Base-by-base conservation (phyloP, 2,797 vertebrate genomes). In the Mycteria americana region DNA sequence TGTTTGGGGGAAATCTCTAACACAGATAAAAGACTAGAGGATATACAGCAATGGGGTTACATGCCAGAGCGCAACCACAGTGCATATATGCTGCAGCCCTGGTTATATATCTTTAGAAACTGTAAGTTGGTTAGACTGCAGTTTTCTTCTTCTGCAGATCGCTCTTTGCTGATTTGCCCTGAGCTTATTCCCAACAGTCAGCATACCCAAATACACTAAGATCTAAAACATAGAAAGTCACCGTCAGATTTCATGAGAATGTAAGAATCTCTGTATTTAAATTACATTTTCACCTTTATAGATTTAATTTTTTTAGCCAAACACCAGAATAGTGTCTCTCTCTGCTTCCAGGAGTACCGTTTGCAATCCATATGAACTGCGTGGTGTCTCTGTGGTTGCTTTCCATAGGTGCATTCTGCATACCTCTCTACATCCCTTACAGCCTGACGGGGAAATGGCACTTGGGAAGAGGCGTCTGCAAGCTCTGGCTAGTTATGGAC, bases 341-440 rank as follows among this genome's bases (percentile, higher is more conserved):
- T 80, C 28, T 84, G n/a, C 41, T 94, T 74, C 8, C 28, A 70
- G 39, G 30, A 64, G 6, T 43, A 63, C 31, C 0, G 0, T 84
- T 68, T 69, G 35, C 37, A 35, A 13, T 59, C 39, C 9, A 3
- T 73, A 24, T 33, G 50, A 92, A 68, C 11, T 0, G 0, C 12
- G 5, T 13, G 41, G 9, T 72, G 7, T 84, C 33, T 72, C 86
- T 91, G 17, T 90, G n/a, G 13, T 84, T 50, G 45, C 24, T 65
- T 59, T 79, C 21, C 73, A 10, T 30, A 99, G 99, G 99, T 89
- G 96, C 97, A 2, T 98, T 99, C 96, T 98, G 99, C 94, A 99
- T 99, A 80, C 99, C 99, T 4, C 96, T 99, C 83, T 99, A 99
- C 97, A 98, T 99, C 93, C 98, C 99, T 73, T 98, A 99, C 95